Conservation (phyloP, 92 coral and sea anemone genomes). For the Pocillopora grandis region DNA sequence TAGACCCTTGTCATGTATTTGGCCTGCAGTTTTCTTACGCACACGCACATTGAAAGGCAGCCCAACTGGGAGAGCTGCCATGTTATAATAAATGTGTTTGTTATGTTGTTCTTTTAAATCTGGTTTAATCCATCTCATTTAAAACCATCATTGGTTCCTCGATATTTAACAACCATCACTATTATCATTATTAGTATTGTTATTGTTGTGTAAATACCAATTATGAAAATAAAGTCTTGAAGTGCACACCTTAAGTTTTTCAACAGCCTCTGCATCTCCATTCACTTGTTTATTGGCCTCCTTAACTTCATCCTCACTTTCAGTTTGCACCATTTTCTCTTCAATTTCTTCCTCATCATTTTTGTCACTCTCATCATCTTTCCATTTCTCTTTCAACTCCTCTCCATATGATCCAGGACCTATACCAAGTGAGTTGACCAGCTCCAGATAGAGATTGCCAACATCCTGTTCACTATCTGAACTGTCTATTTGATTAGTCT, state of each 20-base stretch:
- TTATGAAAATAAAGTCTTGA: not conserved
- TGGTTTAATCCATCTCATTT: too few relatives aligned
- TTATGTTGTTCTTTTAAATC: too few relatives aligned
- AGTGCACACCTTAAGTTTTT: not conserved
- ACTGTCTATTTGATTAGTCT: constrained; percentile 18
- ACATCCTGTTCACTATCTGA: constrained; percentile 42
- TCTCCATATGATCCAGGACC: constrained; percentile 24
- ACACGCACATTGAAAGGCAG: too few relatives aligned
- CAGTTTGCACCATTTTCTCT: constrained; percentile 11
- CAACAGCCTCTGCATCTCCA: not conserved
- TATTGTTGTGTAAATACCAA: too few relatives aligned
- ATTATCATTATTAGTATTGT: too few relatives aligned
- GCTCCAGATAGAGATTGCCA: constrained; percentile 65
- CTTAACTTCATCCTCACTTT: not conserved
- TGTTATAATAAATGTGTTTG: too few relatives aligned
- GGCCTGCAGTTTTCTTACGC: too few relatives aligned
- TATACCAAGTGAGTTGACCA: constrained; percentile 69
- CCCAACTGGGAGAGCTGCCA: too few relatives aligned
- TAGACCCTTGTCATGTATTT: too few relatives aligned
- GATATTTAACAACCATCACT: too few relatives aligned
- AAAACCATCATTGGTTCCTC: too few relatives aligned
- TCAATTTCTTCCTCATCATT: constrained; percentile 29
- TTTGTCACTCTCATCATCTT: constrained; percentile 53
- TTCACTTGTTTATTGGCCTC: not conserved
- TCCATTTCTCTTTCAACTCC: constrained; percentile 32